Evolutionary conservation across 2,888 invertebrate species (phyloP).

Genomic region (Spodoptera picta): DNA sequence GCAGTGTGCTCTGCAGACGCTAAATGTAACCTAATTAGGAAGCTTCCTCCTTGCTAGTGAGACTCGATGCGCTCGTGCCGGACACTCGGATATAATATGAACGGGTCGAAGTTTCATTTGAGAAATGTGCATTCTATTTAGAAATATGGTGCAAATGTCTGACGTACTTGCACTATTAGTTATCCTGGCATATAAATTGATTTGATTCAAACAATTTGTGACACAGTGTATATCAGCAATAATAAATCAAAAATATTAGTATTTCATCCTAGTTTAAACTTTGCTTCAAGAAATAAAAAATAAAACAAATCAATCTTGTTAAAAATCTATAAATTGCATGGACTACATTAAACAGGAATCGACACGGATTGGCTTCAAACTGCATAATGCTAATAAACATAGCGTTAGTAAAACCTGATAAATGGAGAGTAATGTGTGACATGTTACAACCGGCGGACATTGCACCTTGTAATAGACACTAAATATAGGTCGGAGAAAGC

Average conservation of each 20-base stretch:
- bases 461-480: constrained; percentile 69
- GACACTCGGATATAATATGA: constrained; percentile 5
- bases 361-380: too few species aligned
- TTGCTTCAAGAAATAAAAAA: too few species aligned
- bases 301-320: too few species aligned
- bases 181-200: too few species aligned
- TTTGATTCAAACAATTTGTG: too few species aligned
- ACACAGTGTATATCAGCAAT: too few species aligned
- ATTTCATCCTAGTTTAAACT: too few species aligned
- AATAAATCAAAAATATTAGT: too few species aligned
- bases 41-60: constrained; percentile 55
- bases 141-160: background rate
- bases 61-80: constrained; percentile 4
- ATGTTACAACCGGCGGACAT: constrained; percentile 54
- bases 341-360: too few species aligned
- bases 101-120: background rate
- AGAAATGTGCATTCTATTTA: background rate
- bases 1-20: constrained; percentile 27
- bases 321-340: too few species aligned
- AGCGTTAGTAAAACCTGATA: constrained; percentile 3
- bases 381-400: too few species aligned
- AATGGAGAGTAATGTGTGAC: constrained; percentile 32
- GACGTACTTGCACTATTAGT: too few species aligned
- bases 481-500: constrained; percentile 79
- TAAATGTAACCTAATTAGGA: constrained; percentile 69